These are phyloP conservation scores for Hydrocynus forskahlii DNA, from an alignment of 2,797 vertebrate species.

Conservation along the genomic window DNA sequence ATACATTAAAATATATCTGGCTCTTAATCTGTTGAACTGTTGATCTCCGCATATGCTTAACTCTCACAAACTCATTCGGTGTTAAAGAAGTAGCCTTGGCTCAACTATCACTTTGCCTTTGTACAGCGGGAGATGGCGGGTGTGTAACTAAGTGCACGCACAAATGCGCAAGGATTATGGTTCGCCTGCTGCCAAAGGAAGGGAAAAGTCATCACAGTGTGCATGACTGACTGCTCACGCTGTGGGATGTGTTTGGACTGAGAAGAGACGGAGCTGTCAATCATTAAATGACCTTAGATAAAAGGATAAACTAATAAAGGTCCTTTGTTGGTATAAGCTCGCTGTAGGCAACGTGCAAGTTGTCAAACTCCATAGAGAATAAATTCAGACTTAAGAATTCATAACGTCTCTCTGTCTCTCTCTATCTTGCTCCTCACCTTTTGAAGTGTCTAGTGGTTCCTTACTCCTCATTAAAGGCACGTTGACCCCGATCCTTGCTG, in stretches of 20 bases:
- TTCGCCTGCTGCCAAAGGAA: neutral
- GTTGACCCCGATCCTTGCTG: neutral
- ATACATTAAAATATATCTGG: neutral
- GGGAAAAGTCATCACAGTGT: neutral
- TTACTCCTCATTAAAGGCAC: neutral
- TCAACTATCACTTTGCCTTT: slow-evolving; percentile 5
- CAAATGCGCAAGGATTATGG: slow-evolving; percentile 28
- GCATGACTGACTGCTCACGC: neutral
- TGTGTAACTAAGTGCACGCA: slow-evolving; percentile 17
- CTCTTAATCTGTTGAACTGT: neutral
- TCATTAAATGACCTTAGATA: no score
- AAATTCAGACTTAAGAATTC: neutral
- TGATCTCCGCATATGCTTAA: no score
- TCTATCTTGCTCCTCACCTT: neutral
- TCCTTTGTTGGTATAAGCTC: neutral
- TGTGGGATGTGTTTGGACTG: neutral
- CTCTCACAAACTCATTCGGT: neutral
- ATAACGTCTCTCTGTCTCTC: neutral
- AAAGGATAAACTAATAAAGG: neutral
- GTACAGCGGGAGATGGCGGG: neutral
- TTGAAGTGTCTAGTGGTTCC: neutral
- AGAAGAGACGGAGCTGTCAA: neutral
- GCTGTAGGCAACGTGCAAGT: neutral
- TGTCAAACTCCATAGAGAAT: neutral
- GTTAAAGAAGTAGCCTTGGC: neutral